A percentile compares a stretch with the other conserved stretches of the same genome.
phyloP scores from a whole-genome alignment of 2,888 invertebrate genomes.

The Boloria euphrosyne region DNA sequence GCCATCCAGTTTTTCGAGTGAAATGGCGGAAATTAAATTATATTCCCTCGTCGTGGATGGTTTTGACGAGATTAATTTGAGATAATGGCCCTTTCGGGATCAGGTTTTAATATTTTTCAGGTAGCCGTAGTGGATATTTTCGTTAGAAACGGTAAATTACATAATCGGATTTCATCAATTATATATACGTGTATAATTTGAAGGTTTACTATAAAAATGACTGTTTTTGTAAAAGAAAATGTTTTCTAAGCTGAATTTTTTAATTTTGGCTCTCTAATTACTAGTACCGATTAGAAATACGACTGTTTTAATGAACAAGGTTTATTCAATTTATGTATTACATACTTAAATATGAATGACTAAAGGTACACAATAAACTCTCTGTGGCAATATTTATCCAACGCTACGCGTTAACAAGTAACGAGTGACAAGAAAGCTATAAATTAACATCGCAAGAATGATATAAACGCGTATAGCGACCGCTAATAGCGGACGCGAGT shows the following conservation, averaged over 20 bases:
- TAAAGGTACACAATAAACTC: neutral
- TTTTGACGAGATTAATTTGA: constrained; percentile 63
- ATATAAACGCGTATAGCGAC: constrained; percentile 37
- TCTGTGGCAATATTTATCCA: constrained; percentile 14
- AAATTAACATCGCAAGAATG: constrained; percentile 27
- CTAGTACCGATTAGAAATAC: too few species aligned
- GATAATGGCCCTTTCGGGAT: constrained; percentile 53
- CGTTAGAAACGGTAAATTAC: too few species aligned
- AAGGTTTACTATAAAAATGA: too few species aligned
- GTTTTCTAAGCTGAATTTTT: too few species aligned
- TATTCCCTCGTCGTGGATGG: constrained; percentile 58
- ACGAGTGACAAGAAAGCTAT: constrained; percentile 34
- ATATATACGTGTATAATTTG: too few species aligned
- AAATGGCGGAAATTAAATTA: constrained; percentile 77
- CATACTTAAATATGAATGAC: too few species aligned
- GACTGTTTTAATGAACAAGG: too few species aligned
- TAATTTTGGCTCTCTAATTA: too few species aligned
- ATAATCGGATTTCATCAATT: too few species aligned
- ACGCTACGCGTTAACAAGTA: constrained; percentile 26
- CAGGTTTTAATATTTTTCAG: constrained; percentile 17
- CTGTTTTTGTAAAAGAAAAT: too few species aligned
- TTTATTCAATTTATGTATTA: too few species aligned
- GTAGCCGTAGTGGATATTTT: too few species aligned
- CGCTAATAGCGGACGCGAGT: constrained; percentile 46
- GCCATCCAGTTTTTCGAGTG: constrained; percentile 62